Base-by-base conservation (phyloP, 1,140 invertebrate genomes). In the Leptopilina boulardi region DNA sequence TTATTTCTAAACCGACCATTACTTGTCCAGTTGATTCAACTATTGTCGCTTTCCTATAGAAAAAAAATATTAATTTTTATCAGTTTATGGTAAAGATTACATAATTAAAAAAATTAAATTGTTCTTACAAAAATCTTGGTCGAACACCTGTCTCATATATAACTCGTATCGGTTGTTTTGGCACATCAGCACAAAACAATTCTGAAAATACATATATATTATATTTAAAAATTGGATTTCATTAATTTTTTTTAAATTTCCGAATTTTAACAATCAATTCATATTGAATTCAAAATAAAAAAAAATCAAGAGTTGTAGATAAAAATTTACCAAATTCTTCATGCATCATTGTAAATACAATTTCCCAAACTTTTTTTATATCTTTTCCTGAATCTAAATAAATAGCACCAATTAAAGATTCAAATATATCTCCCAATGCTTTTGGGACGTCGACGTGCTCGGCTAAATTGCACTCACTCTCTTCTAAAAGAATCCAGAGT, bases 371-470 rank as follows among this genome's bases (percentile, higher is more conserved):
- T 3, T 90, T 91, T 9, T 94, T 87, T n/a, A 99, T 87, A 86
- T 94, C 92, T 84, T 96, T 95, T 11, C 93, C 93, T 86, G 94
- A 95, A 91, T 99, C 98, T 10, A 99, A 88, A 87, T 95, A 99
- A 77, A 99, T 95, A 0, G 98, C 98, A 8, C 97, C 98, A 71
- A 96, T 95, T 0, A 98, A 86, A 0, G 98, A 96, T 91, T 99
- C 98, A 89, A 98, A 97, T 66, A 99, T 92, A 90, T 99, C 98
- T 3, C 97, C 97, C 13, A 99, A 91, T n/a, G 95, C 94, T 93
- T 99, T 99, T 0, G 98, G 98, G 0, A 98, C 97, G 89, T 99
- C 97, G 4, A 97, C 91, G 79, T 94, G 94, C 82, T 95, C 93
- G 0, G 94, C 93, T 11, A 96, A 88, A 5, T 92, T 90, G 76